Evolutionary conservation across 2,797 vertebrate species (phyloP).

Genomic region (Lagodon rhomboides): DNA sequence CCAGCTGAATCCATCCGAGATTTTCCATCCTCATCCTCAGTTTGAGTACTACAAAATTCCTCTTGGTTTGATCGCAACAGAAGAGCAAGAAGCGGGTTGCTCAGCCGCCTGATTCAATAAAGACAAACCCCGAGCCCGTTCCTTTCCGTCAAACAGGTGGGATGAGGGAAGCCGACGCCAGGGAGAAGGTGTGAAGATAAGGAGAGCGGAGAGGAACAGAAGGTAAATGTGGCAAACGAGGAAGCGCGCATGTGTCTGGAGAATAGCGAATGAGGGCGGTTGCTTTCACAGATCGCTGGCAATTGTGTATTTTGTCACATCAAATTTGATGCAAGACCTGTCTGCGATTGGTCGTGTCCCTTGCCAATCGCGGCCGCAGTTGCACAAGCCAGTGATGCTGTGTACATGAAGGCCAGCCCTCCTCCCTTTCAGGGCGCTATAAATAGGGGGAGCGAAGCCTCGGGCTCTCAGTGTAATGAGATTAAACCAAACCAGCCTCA

Average conservation of each 20-base stretch:
- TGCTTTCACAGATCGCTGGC: constrained; percentile 68
- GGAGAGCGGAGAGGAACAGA: constrained; percentile 54
- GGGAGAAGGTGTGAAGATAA: constrained; percentile 62
- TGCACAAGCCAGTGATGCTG: constrained; percentile 56
- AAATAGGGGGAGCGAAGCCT: constrained; percentile 81
- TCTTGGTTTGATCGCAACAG: constrained; percentile 27
- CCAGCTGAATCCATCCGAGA: constrained; percentile 14
- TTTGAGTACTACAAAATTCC: not conserved
- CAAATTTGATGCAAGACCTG: constrained; percentile 63
- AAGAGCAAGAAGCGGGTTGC: not conserved
- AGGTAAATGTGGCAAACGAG: constrained; percentile 46
- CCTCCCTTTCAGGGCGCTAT: constrained; percentile 78
- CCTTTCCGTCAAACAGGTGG: constrained; percentile 62
- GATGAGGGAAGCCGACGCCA: constrained; percentile 23
- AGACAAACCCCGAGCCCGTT: constrained; percentile 26
- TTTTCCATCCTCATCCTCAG: not conserved
- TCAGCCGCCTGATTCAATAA: constrained; percentile 37
- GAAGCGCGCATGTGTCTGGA: constrained; percentile 39
- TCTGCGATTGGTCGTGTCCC: constrained; percentile 64
- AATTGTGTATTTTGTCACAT: constrained; percentile 74
- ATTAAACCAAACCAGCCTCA: constrained; percentile 84
- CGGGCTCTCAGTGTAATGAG: constrained; percentile 82
- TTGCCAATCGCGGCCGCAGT: constrained; percentile 56
- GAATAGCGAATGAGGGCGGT: constrained; percentile 43
- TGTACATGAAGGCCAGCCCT: constrained; percentile 51